phyloP scores from a whole-genome alignment of 1,140 invertebrate species.

The Heterodera carotae region DNA sequence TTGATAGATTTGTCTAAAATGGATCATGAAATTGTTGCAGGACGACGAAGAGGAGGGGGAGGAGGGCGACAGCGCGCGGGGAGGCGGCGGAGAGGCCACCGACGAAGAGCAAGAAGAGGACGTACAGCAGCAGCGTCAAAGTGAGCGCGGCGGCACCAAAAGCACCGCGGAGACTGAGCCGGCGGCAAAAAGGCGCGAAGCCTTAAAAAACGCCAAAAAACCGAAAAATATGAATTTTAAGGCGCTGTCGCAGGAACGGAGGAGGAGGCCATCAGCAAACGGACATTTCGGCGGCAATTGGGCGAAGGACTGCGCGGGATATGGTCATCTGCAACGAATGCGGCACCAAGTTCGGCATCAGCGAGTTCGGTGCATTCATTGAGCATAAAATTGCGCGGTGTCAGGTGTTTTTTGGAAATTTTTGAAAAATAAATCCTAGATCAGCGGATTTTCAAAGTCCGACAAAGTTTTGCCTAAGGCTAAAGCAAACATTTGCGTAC shows the following conservation, averaged over 20 bases:
- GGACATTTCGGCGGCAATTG: neutral
- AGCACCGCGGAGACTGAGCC: neutral
- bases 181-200: neutral
- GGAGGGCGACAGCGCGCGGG: conserved; percentile 28
- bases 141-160: neutral
- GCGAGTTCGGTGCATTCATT: conserved; percentile 54
- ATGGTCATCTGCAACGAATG: conserved; percentile 60
- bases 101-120: conserved; percentile 10
- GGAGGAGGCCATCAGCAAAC: neutral
- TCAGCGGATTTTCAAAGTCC: no score
- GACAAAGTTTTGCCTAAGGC: conserved; percentile 49
- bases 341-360: conserved; percentile 49
- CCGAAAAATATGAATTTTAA: neutral
- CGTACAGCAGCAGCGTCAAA: neutral
- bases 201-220: neutral
- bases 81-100: conserved; percentile 28
- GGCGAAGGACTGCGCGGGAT: conserved; percentile 37
- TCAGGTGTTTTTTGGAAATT: no score
- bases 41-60: conserved; percentile 41
- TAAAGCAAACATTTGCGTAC: conserved; percentile 35
- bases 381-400: conserved; percentile 62
- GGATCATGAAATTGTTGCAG: neutral
- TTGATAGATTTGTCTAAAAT: no score
- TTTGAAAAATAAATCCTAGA: no score
- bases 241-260: conserved; percentile 7